A percentile compares a stretch with the other conserved stretches of the same genome.
phyloP scores from a whole-genome alignment of 2,797 vertebrate genomes.

The Euphonia xanthogaster region DNA sequence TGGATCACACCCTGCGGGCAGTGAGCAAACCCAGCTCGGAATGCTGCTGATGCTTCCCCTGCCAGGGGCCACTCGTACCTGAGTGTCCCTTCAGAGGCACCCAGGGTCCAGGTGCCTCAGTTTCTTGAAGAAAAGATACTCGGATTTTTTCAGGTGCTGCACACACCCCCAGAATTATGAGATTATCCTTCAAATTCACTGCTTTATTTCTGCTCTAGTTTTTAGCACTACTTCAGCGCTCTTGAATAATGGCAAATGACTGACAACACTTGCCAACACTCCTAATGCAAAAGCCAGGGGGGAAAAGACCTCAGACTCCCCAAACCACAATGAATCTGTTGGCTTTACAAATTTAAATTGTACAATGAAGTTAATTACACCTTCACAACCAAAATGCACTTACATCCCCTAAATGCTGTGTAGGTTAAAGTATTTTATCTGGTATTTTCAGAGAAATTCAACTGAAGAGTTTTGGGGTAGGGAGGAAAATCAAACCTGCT shows the following conservation, averaged over 20 bases:
- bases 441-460: not conserved
- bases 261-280: not conserved
- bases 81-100: not conserved
- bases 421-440: not conserved
- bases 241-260: not conserved
- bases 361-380: not conserved
- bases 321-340: not conserved
- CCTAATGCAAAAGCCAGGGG: not conserved
- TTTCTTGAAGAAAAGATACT: not conserved
- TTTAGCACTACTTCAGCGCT: not conserved
- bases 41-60: not conserved
- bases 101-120: not conserved
- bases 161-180: fast-evolving
- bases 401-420: not conserved
- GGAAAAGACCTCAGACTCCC: not conserved
- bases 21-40: not conserved
- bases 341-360: not conserved
- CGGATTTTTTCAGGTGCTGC: not conserved
- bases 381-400: not conserved
- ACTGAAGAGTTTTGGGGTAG: not conserved
- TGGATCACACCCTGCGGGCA: not conserved
- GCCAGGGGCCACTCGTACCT: not conserved
- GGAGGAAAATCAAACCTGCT: conserved; percentile 82
- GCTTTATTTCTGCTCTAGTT: not conserved
- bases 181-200: not conserved